These are phyloP conservation scores for Troides oblongomaculatus DNA, from an alignment of 2,888 invertebrate genomes.

Conservation along the genomic window DNA sequence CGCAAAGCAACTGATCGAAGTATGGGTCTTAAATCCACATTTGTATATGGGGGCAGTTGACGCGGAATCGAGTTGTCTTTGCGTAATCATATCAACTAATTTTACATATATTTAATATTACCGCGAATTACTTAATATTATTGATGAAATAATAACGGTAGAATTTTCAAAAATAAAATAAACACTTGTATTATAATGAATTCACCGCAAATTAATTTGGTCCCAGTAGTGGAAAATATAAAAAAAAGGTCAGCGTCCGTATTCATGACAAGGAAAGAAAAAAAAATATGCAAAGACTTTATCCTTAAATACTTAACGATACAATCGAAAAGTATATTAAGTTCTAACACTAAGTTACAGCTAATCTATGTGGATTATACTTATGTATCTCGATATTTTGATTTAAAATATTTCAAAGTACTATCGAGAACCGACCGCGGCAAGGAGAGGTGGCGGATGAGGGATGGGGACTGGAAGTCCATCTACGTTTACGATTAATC, in stretches of 20 bases:
- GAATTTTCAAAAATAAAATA: background rate
- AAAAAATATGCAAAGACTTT: background rate
- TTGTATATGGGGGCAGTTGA: background rate
- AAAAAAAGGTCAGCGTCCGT: background rate
- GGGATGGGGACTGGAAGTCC: background rate
- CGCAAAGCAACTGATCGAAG: background rate
- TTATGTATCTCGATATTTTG: slow-evolving; percentile 17
- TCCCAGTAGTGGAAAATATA: background rate
- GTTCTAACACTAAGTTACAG: slow-evolving; percentile 20
- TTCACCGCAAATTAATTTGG: slow-evolving; percentile 5
- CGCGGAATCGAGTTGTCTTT: background rate
- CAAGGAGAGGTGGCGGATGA: background rate
- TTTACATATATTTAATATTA: background rate
- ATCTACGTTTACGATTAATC: slow-evolving; percentile 19
- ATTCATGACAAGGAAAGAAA: background rate
- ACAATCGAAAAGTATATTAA: slow-evolving; percentile 1
- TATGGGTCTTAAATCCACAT: background rate
- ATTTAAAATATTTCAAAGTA: slow-evolving; percentile 14
- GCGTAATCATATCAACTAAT: slow-evolving; percentile 8
- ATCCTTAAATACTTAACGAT: background rate
- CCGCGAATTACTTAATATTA: background rate
- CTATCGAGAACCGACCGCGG: slow-evolving; percentile 7
- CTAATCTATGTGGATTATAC: slow-evolving; percentile 23
- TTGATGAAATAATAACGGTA: background rate
- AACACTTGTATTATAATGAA: background rate